Percentiles rank a stretch among this genome's conserved stretches.
Conservation (phyloP, 2,888 invertebrate species). For the Lasioglossum vierecki region DNA sequence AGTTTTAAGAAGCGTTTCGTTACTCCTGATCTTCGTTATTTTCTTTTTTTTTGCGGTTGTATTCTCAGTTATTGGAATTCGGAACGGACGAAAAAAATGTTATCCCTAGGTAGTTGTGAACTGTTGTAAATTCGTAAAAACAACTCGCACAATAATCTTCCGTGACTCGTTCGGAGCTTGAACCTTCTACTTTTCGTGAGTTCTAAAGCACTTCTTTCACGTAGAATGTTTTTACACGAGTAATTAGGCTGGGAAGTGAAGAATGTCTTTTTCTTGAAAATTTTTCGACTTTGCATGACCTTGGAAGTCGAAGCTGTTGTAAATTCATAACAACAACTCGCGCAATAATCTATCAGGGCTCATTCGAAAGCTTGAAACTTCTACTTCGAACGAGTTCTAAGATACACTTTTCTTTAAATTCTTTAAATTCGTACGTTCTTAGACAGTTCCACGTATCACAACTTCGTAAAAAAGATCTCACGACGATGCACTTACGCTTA, state of each 20-base stretch:
- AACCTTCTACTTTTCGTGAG: no score
- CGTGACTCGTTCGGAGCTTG: no score
- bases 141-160: not conserved
- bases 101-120: not conserved
- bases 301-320: not conserved
- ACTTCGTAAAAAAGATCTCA: no score
- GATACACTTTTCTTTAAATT: no score
- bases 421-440: no score
- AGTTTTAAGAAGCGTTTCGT: slow-evolving; percentile 22
- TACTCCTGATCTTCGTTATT: not conserved
- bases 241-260: no score
- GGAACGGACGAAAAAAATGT: not conserved
- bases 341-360: not conserved
- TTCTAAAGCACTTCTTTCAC: no score
- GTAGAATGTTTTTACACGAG: not conserved
- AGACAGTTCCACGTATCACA: no score
- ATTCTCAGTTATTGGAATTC: not conserved
- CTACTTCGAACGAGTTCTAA: not conserved
- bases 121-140: not conserved
- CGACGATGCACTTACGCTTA: no score
- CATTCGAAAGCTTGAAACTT: not conserved
- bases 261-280: no score
- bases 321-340: not conserved
- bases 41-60: not conserved
- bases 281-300: not conserved